Evolutionary conservation across 2,888 invertebrate species (phyloP).

Genomic region (Drosophila barbarae): DNA sequence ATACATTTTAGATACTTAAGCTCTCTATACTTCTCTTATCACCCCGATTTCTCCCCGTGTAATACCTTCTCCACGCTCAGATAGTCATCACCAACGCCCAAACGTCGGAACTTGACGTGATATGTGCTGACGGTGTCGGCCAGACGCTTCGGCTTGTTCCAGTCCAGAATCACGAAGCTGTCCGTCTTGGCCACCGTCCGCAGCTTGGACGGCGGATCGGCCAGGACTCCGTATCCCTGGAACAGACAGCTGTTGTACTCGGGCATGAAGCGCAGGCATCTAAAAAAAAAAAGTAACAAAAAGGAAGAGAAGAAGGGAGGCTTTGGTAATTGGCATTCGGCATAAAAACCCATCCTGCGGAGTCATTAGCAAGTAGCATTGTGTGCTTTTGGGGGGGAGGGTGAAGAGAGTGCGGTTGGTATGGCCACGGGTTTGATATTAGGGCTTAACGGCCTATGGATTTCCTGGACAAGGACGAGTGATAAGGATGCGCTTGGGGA

Average conservation of each 20-base stretch:
- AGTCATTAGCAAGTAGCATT: slow-evolving; percentile 34
- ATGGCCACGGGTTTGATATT: slow-evolving; percentile 21
- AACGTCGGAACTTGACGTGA: slow-evolving; percentile 83
- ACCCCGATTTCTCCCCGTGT: background rate
- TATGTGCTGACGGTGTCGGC: slow-evolving; percentile 86
- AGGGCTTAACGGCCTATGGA: slow-evolving; percentile 24
- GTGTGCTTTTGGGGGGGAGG: slow-evolving; percentile 13
- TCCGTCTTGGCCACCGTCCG: slow-evolving; percentile 87
- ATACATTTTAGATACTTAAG: background rate
- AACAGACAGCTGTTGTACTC: slow-evolving; percentile 90
- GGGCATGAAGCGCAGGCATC: slow-evolving; percentile 89
- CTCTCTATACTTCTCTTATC: background rate
- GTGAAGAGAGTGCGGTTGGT: background rate
- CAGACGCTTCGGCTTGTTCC: slow-evolving; percentile 86
- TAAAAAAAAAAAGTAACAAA: slow-evolving; percentile 58
- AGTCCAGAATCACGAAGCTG: slow-evolving; percentile 88
- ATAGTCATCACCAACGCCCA: slow-evolving; percentile 82
- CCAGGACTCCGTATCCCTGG: slow-evolving; percentile 91
- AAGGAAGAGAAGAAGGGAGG: background rate
- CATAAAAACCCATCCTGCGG: slow-evolving; percentile 34
- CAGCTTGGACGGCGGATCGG: slow-evolving; percentile 86
- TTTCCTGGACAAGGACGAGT: slow-evolving; percentile 10
- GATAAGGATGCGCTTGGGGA: slow-evolving; percentile 20
- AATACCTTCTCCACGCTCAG: slow-evolving; percentile 81
- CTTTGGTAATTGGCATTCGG: slow-evolving; percentile 39